Conservation (phyloP, 1,140 invertebrate genomes). For the Aphelenchoides fujianensis region DNA sequence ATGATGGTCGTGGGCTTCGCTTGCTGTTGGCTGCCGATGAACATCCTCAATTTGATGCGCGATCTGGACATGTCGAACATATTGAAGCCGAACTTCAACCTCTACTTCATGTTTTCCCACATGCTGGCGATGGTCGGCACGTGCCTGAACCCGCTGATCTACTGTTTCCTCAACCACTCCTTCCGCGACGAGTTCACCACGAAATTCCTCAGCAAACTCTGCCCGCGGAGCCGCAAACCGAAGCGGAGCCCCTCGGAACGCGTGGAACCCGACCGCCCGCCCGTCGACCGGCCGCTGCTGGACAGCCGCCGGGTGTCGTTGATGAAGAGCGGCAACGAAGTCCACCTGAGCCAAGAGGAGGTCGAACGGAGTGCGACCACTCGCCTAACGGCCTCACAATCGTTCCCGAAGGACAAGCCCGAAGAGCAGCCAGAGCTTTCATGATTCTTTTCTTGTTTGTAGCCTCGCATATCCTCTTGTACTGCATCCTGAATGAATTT, state of each 20-base stretch:
- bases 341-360: background rate
- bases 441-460: too few relatives aligned
- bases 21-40: constrained; percentile 13
- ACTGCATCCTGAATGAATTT: too few relatives aligned
- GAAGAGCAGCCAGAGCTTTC: background rate
- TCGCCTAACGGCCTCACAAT: background rate
- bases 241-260: background rate
- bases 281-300: background rate
- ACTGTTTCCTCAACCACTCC: constrained; percentile 11
- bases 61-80: background rate
- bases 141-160: constrained; percentile 11
- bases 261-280: background rate
- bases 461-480: too few relatives aligned
- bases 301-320: background rate
- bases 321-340: background rate
- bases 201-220: background rate
- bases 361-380: background rate
- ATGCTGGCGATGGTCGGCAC: background rate
- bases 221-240: background rate
- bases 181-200: constrained; percentile 18
- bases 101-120: background rate
- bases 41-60: constrained; percentile 7
- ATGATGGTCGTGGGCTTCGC: constrained; percentile 11
- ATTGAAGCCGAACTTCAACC: background rate
- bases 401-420: background rate